A percentile compares a stretch with the other conserved stretches of the same genome.
These are phyloP conservation scores for Pterois miles DNA, from an alignment of 2,797 vertebrate genomes.

Conservation along the genomic window DNA sequence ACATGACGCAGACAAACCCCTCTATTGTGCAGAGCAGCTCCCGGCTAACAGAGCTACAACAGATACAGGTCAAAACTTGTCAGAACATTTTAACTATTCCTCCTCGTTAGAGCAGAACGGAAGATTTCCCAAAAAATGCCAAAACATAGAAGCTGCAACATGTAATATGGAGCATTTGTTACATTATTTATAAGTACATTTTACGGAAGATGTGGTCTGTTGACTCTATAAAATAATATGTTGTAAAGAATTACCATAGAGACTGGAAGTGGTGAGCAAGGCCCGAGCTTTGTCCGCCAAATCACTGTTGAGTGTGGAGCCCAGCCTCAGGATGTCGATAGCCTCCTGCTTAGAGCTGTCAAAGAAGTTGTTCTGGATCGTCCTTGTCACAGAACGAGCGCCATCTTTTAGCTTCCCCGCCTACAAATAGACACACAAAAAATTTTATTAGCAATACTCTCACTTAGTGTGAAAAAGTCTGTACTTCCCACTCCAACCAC, in stretches of 20 bases:
- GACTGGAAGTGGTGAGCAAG: constrained; percentile 96
- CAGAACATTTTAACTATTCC: constrained; percentile 2
- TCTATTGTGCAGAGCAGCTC: constrained; percentile 3
- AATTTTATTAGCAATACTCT: background rate
- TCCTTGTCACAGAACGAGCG: constrained; percentile 97
- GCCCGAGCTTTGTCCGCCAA: constrained; percentile 98
- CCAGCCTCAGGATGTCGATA: constrained; percentile 96
- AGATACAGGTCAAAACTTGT: background rate
- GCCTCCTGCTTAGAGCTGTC: constrained; percentile 99
- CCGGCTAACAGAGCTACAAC: constrained; percentile 1
- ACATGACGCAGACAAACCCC: constrained; percentile 23
- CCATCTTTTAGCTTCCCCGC: constrained; percentile 98
- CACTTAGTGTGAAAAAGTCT: background rate
- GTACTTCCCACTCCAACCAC: background rate
- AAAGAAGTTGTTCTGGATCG: constrained; percentile 99
- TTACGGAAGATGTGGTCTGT: background rate
- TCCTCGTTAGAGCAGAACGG: background rate
- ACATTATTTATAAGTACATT: background rate
- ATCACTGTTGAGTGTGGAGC: constrained; percentile 98
- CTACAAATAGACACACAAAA: constrained; percentile 70
- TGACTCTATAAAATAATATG: background rate
- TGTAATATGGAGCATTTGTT: background rate
- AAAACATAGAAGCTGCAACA: background rate
- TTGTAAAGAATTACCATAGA: constrained; percentile 89
- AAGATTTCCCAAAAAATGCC: background rate